Percentiles rank a stretch among this genome's conserved stretches.
These are phyloP conservation scores for Anas georgica DNA, from an alignment of 2,797 vertebrate species.

Conservation along the genomic window DNA sequence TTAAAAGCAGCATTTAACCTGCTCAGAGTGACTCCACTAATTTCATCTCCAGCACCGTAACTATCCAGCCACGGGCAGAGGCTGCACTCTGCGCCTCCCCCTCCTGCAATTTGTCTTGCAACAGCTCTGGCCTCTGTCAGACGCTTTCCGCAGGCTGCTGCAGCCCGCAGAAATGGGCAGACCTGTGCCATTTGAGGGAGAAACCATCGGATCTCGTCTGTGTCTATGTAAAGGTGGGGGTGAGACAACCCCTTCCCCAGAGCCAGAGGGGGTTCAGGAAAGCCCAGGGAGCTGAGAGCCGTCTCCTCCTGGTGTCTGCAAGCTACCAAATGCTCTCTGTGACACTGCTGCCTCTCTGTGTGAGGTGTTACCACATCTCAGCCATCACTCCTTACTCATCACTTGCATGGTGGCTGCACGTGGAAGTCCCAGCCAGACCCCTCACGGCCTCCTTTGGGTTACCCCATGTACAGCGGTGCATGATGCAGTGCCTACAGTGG, in stretches of 20 bases:
- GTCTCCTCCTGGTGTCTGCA: not conserved
- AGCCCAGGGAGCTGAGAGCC: not conserved
- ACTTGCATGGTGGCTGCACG: not conserved
- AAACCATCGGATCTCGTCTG: too few relatives aligned
- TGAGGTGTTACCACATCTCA: not conserved
- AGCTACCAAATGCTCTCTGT: not conserved
- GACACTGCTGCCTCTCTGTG: not conserved
- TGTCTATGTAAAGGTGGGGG: not conserved
- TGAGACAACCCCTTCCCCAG: not conserved
- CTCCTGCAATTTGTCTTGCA: not conserved
- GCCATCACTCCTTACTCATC: not conserved
- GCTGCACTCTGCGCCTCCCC: not conserved
- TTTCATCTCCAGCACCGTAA: not conserved
- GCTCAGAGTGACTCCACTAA: not conserved
- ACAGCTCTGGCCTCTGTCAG: not conserved
- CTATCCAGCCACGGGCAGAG: not conserved
- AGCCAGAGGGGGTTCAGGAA: not conserved
- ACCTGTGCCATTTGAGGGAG: too few relatives aligned
- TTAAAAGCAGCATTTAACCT: not conserved
- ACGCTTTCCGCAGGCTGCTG: not conserved
- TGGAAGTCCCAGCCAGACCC: not conserved
- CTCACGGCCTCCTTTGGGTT: not conserved
- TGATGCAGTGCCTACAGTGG: not conserved
- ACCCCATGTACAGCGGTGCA: not conserved
- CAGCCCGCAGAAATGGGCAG: not conserved